Evolutionary conservation across 2,113 vertebrate species (phyloP), one percentile per base, ranked within the genome.

Genomic region (Dromaius novaehollandiae): DNA sequence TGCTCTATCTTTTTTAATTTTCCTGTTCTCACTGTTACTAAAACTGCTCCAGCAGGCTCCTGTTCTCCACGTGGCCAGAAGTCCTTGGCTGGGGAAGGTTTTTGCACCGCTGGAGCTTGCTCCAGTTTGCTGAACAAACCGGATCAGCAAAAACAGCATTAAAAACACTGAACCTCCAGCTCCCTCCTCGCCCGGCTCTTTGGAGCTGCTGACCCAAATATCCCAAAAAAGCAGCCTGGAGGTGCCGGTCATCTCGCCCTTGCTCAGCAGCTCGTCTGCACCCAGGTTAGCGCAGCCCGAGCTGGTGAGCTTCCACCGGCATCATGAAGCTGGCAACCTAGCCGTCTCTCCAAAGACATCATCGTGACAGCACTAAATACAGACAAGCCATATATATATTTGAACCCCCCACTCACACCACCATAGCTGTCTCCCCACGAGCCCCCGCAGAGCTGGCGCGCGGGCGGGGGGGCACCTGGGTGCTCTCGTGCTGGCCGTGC

Each of bases 311-410:
- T 38, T 38, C 38, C 38, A 38, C 42, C 42, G 15, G 86, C 50
- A 2, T 3, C 13, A 28, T 36, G 25, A 18, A 56, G 38, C 1
- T 65, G 34, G 2, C 22, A 58, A 13, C 1, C 3, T 3, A 9
- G 7, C 65, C 48, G 3, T 68, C 38, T 65, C 79, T 48, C 19
- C 20, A 36, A 68, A 80, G 82, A 20, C 17, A 22, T 51, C 76
- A n/a, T 73, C 21, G 15, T 32, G 7, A 48, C 6, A 4, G 3
- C 53, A 55, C 36, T 32, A 19, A 36, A 1, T 64, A 16, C 10
- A 55, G 66, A 32, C 50, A 28, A 71, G 3, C 66, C 21, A 7
- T 8, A 34, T 21, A 19, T 69, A 9, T 19, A 38, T 71, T 69
- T 17, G 34, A 73, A 19, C 56, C 42, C 58, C 21, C 46, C 63